Conservation (phyloP, 2,797 vertebrate genomes). For the Podarcis lilfordi region DNA sequence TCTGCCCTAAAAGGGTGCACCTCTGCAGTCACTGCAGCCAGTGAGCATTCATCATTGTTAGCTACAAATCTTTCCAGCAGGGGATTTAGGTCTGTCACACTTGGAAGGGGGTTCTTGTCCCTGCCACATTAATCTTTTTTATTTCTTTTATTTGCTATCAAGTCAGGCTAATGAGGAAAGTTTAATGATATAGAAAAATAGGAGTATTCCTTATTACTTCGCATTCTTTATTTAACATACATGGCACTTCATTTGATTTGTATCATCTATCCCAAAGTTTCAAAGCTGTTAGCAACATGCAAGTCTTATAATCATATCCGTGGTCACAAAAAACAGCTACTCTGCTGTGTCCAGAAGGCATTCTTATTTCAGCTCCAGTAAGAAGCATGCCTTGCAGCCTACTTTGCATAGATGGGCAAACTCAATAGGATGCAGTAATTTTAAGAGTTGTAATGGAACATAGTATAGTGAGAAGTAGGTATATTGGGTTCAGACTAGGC, state of each 20-base stretch:
- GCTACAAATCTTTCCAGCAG: conserved; percentile 51
- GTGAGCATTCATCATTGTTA: conserved; percentile 67
- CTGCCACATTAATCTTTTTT: conserved; percentile 49
- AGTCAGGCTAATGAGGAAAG: conserved; percentile 51
- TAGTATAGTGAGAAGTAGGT: background rate
- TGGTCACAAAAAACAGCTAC: background rate
- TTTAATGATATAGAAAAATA: conserved; percentile 17
- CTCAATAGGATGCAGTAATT: background rate
- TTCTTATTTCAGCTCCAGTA: background rate
- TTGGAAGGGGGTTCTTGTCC: conserved; percentile 47
- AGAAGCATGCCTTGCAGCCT: background rate
- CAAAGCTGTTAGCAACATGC: background rate
- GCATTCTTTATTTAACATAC: background rate
- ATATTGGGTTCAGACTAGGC: background rate
- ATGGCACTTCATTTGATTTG: background rate
- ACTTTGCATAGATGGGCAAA: background rate
- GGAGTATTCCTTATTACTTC: background rate
- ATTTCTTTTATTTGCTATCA: conserved; percentile 27
- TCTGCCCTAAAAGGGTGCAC: conserved; percentile 39
- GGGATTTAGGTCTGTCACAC: conserved; percentile 40
- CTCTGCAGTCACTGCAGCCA: conserved; percentile 50
- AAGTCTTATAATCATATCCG: background rate
- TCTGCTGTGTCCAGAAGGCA: background rate
- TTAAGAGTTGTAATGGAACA: background rate
- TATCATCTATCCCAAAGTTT: background rate